These are phyloP conservation scores for Lytechinus variegatus DNA, from an alignment of 35 echinoderm and acorn worm species.

Conservation along the genomic window DNA sequence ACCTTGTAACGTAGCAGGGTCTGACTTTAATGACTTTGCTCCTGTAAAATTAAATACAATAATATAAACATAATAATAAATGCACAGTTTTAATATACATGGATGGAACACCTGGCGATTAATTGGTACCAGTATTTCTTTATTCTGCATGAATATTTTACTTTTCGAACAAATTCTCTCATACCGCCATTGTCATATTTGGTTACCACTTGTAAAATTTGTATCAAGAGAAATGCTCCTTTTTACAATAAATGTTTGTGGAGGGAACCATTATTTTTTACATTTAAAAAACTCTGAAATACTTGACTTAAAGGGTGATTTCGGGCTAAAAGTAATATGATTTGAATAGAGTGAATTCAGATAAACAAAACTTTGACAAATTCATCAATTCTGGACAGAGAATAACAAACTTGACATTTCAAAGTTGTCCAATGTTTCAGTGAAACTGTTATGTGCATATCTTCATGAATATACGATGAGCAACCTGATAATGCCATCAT, in stretches of 20 bases:
- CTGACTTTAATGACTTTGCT: slow-evolving; percentile 63
- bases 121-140: not conserved
- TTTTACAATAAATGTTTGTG: not conserved
- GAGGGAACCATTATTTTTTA: not conserved
- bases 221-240: not conserved
- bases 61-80: not conserved
- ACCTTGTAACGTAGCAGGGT: slow-evolving; percentile 62
- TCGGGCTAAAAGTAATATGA: too few relatives aligned
- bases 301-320: too few relatives aligned
- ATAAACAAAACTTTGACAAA: too few relatives aligned
- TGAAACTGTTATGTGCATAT: too few relatives aligned
- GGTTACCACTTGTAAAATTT: not conserved
- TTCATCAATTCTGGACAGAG: too few relatives aligned
- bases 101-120: not conserved
- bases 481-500: too few relatives aligned
- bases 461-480: too few relatives aligned
- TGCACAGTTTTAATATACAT: not conserved
- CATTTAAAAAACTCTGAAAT: too few relatives aligned
- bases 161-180: not conserved
- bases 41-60: slow-evolving; percentile 32
- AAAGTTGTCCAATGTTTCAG: too few relatives aligned
- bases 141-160: not conserved
- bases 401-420: too few relatives aligned
- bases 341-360: too few relatives aligned
- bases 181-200: not conserved